Evolutionary conservation across 2,113 vertebrate genomes (phyloP).

Genomic region (Euleptes europaea): DNA sequence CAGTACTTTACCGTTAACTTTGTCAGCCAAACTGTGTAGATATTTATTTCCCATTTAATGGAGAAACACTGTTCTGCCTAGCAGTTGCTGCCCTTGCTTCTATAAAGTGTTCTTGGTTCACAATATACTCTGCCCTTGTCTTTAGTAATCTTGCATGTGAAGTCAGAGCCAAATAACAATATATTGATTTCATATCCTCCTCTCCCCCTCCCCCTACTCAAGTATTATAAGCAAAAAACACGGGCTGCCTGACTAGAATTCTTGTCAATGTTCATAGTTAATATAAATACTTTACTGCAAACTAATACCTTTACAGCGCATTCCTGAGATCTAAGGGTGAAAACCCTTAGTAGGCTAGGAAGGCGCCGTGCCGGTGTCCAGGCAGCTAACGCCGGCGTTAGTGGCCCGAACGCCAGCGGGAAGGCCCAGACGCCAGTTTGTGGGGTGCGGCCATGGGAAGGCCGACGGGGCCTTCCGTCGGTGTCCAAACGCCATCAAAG

Average conservation of each 20-base stretch:
- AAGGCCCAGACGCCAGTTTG: too few species aligned
- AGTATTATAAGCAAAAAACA: neutral
- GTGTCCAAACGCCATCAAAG: too few species aligned
- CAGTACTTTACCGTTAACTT: too few species aligned
- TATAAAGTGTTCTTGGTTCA: neutral
- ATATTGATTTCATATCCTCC: neutral
- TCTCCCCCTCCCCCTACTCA: neutral
- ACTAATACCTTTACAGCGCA: neutral
- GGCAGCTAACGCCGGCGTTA: too few species aligned
- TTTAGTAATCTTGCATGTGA: neutral
- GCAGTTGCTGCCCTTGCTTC: neutral
- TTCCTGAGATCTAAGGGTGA: too few species aligned
- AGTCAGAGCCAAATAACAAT: neutral
- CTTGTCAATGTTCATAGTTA: neutral
- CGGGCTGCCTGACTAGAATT: too few species aligned
- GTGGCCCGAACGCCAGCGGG: too few species aligned
- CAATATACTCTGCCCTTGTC: neutral
- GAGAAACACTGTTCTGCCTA: too few species aligned
- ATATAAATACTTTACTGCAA: neutral
- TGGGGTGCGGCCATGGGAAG: too few species aligned
- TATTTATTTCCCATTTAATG: neutral
- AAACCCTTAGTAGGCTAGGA: too few species aligned
- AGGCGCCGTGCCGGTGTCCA: too few species aligned
- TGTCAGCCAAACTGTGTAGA: neutral
- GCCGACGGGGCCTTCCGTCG: too few species aligned